Base-by-base conservation (phyloP, 2,113 vertebrate species). In the Okapia johnstoni region DNA sequence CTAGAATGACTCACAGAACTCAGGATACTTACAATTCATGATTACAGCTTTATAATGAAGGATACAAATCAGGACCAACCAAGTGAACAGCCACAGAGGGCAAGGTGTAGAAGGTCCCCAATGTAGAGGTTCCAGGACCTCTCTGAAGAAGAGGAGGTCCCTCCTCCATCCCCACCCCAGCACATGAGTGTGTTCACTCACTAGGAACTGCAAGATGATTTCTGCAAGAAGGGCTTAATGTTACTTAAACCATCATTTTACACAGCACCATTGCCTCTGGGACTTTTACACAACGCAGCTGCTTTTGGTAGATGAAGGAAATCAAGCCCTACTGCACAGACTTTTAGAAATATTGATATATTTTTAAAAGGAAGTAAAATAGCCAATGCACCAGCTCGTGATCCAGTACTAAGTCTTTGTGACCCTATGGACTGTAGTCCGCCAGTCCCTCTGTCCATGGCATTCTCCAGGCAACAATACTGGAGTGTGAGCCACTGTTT, bases 181-280 rank as follows among this genome's bases (percentile, higher is more conserved):
- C 5, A 79, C 25, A 40, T 7, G 13, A 48, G 5, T 40, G 3
- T 57, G 30, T 84, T 54, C 55, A 93, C 55, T 23, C 73, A 54
- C 26, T 25, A 60, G 16, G 54, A 54, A 43, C 36, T 40, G 19
- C 66, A 73, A 73, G 36, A 40, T 25, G 66, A 40, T 1, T 73
- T 73, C 13, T 73, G 10, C 36, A 73, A 73, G n/a, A 73, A 73
- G 66, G n/a, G 66, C 36, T 73, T 40, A 13, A 73, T 93, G 83
- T 85, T 88, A 88, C 48, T 94, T 63, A 95, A 94, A 85, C 85
- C 63, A 79, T 95, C 88, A 91, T 95, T 81, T 97, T 90, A 91
- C 61, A 80, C 57, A 92, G 86, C 77, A 97, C 7, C 66, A 33
- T 63, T 57, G 43, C 96, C 60, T 95, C 28, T 48, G 83, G 95